A percentile compares a stretch with the other conserved stretches of the same genome.
These are phyloP conservation scores for Cassiopea xamachana DNA, from an alignment of 30 jellyfish, hydroid and myxozoan species.

Conservation along the genomic window DNA sequence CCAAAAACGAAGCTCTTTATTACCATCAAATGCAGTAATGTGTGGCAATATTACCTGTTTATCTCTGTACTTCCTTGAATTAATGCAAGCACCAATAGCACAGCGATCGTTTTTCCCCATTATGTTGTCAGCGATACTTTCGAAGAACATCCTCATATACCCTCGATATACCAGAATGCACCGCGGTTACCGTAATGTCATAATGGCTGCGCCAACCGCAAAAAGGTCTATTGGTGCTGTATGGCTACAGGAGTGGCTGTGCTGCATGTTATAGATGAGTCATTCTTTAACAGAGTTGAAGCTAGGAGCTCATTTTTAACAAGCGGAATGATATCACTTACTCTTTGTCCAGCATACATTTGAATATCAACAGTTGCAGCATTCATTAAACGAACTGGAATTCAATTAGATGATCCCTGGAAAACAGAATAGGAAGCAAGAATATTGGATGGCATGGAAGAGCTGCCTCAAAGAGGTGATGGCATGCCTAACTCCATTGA, in stretches of 20 bases:
- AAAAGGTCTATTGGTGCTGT: neutral
- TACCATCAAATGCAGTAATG: too few relatives aligned
- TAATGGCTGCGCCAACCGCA: neutral
- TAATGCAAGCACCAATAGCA: too few relatives aligned
- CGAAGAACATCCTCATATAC: too few relatives aligned
- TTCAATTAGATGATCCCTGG: constrained; percentile 11
- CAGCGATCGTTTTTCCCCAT: too few relatives aligned
- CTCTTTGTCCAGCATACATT: constrained; percentile 32
- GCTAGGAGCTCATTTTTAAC: neutral
- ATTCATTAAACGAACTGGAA: constrained; percentile 46
- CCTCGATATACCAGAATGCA: neutral
- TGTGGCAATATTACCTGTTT: too few relatives aligned
- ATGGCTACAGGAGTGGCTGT: neutral
- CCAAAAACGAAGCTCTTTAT: too few relatives aligned
- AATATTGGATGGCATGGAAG: constrained; percentile 14
- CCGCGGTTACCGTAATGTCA: neutral
- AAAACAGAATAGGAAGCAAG: constrained; percentile 43
- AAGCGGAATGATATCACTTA: neutral
- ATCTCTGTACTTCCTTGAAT: too few relatives aligned
- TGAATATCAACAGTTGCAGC: constrained; percentile 32
- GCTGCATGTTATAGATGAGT: neutral
- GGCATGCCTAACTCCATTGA: constrained; percentile 48
- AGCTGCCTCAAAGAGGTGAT: constrained; percentile 10
- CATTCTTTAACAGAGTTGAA: neutral
- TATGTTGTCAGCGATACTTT: too few relatives aligned